Evolutionary conservation across 2,797 vertebrate species (phyloP).

Genomic region (Anas bahamensis): DNA sequence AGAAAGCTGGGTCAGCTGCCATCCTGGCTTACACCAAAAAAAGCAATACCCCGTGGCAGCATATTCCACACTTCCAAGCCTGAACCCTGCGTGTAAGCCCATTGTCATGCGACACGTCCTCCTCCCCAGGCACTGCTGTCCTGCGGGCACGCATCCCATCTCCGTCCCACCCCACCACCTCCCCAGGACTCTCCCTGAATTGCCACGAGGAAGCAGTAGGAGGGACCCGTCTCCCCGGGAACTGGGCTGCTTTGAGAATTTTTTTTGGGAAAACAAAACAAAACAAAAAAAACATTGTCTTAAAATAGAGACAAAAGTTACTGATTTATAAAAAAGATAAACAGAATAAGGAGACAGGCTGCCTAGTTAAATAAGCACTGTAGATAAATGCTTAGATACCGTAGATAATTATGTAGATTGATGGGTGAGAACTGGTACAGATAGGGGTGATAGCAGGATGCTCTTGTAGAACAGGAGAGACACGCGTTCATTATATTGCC

Average conservation of each 20-base stretch:
- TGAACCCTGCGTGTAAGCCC: background rate
- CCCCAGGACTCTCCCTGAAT: accelerated
- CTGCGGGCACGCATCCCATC: accelerated
- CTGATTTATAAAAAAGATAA: slow-evolving; percentile 10
- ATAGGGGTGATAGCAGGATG: background rate
- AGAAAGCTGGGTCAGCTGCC: slow-evolving; percentile 77
- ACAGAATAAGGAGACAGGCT: slow-evolving; percentile 18
- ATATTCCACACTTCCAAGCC: slow-evolving; percentile 51
- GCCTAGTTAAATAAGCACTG: slow-evolving; percentile 18
- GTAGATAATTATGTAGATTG: slow-evolving; percentile 11
- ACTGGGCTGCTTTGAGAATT: slow-evolving; percentile 49
- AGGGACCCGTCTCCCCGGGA: slow-evolving; percentile 18
- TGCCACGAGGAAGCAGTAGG: background rate
- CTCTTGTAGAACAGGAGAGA: background rate
- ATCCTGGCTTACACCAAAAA: slow-evolving; percentile 25
- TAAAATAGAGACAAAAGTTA: slow-evolving; percentile 55
- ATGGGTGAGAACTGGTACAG: background rate
- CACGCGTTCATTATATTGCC: background rate
- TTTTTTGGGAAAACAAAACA: background rate
- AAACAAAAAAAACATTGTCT: background rate
- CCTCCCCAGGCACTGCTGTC: background rate
- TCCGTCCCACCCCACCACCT: background rate
- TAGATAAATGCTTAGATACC: slow-evolving; percentile 3
- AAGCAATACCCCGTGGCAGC: slow-evolving; percentile 63
- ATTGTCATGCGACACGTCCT: background rate